Base-by-base conservation (phyloP, 2,797 vertebrate genomes). In the Pangasius macronema region DNA sequence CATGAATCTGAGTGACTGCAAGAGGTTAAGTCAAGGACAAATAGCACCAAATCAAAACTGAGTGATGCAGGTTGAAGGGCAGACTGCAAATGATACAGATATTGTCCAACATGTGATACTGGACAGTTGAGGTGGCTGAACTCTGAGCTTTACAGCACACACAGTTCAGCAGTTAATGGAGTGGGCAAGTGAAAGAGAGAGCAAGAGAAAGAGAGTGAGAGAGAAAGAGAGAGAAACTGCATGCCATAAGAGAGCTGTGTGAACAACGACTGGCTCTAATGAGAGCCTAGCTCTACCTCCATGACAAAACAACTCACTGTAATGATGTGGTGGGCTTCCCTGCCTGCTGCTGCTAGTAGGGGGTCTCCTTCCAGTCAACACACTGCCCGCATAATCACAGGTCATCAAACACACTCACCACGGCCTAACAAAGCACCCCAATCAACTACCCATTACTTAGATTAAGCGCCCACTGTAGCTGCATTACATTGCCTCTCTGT, bases 311-410 rank as follows among this genome's bases (percentile, higher is more conserved):
- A 92, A 91, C 89, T 92, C 90, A 91, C 87, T 88, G 88, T 92
- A 93, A 92, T 92, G 92, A 93, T 91, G 91, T 91, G 89, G 90
- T 92, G 91, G 91, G 91, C 90, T 92, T 93, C 88, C 92, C 92
- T 88, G 90, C 89, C 87, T 92, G 88, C 86, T 83, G 82, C 86
- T 79, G 73, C 87, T 76, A 88, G 91, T 91, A 88, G 91, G 92
- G 90, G 91, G 89, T 90, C 92, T 91, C 88, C 85, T 87, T 87
- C 87, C 87, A 92, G 92, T 92, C 92, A 91, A 92, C 91, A 93
- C 92, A 91, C 83, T 91, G 91, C 89, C 92, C 87, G 86, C 79
- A 89, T 92, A 92, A 93, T 92, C 89, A 92, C 86, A 93, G 90
- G 89, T 90, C 90, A 90, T 90, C 89, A 91, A 87, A 91, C 86